Evolutionary conservation across 2,113 vertebrate genomes (phyloP).

Genomic region (Leptocoma aspasia): DNA sequence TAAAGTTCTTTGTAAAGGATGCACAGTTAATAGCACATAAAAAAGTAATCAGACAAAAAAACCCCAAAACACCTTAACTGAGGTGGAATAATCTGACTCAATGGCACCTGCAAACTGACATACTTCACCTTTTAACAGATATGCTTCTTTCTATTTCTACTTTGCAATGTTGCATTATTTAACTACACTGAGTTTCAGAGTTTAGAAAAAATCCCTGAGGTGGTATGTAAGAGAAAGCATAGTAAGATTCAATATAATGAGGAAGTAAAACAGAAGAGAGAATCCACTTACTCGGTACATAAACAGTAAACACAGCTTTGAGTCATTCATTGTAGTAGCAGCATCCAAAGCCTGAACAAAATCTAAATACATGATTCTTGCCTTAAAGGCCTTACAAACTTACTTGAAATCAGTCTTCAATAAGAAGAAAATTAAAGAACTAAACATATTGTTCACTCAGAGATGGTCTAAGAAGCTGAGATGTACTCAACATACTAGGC

Average conservation of each 20-base stretch:
- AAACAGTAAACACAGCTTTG: neutral
- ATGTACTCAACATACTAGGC: accelerated
- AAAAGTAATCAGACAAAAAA: neutral
- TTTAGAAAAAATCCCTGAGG: neutral
- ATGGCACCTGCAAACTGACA: neutral
- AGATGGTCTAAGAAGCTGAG: neutral
- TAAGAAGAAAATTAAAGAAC: neutral
- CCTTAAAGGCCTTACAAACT: neutral
- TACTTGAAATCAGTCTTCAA: neutral
- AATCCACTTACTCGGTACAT: neutral
- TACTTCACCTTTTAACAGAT: neutral
- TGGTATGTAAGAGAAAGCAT: neutral
- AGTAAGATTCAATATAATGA: neutral
- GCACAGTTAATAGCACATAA: neutral
- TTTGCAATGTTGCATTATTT: neutral
- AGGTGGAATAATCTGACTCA: neutral
- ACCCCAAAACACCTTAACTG: neutral
- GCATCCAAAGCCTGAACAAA: neutral
- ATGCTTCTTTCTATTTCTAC: neutral
- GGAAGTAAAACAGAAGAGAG: neutral
- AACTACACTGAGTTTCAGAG: neutral
- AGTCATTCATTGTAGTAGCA: neutral
- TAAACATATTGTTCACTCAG: neutral
- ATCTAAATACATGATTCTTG: neutral
- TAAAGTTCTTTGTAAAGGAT: neutral